Evolutionary conservation across 2,113 vertebrate genomes (phyloP), one percentile per base, ranked within the genome.

Genomic region (Marcusenius ussheri): DNA sequence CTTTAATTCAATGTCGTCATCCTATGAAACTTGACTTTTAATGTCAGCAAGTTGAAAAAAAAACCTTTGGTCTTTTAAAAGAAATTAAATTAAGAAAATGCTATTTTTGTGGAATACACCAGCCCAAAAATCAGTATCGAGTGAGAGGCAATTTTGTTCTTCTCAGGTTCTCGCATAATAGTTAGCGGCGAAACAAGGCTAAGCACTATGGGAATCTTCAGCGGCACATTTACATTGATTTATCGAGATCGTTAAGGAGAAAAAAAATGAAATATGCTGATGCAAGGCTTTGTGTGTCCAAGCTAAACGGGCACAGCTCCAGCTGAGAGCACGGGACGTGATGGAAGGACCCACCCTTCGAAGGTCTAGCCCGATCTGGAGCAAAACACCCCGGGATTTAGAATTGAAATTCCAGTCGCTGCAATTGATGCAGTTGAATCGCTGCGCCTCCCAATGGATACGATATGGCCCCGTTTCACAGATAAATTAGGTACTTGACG

Each of bases 241-340:
- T 89, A 89, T 89, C 77, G 27, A 15, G 74, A 39, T 56, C 88
- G 80, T 89, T 89, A 89, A 56, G 35, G 51, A 15, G 88, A 83
- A 83, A 80, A 77, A 77, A 83, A 83, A 83, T 89, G 50, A 83
- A 89, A 89, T n/a, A 89, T 42, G 88, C 74, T 49, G 47, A 45
- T 53, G 35, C 66, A 31, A 89, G 88, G 49, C 74, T 53, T 45
- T 53, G 50, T 56, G n/a, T 39, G 31, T 31, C 31, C 9, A n/a
- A 50, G 88, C 49, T 74, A 42, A 51, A 50, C 39, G 88, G 58
- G 88, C 13, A 19, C 45, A 50, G 27, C 62, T n/a, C 24, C 62
- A 77, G 56, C 42, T 77, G 42, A 50, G 21, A 31, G 24, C 35
- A 19, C 9, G 24, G 46, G 62, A 66, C 42, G 2, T 11, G 39